A percentile compares a stretch with the other conserved stretches of the same genome.
phyloP scores from a whole-genome alignment of 2,888 invertebrate species.

The Diarsia brunnea region DNA sequence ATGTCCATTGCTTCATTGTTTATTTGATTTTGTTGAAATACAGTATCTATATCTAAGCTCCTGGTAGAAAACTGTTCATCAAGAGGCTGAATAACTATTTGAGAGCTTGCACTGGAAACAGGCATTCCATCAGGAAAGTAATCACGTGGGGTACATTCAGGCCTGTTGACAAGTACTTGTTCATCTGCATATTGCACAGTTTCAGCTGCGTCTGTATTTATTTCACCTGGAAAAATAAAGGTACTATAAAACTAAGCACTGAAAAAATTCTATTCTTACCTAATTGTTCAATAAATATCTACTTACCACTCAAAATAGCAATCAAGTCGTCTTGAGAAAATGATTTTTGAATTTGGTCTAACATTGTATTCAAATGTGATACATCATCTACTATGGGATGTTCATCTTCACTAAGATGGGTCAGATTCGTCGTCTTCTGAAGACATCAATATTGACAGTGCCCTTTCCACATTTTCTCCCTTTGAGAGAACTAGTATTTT shows the following conservation, averaged over 20 bases:
- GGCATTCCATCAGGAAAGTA: too few species aligned
- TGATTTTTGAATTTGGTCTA: constrained; percentile 32
- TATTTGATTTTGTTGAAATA: too few species aligned
- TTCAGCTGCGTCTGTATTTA: constrained; percentile 31
- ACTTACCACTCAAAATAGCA: constrained; percentile 30
- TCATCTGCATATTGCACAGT: constrained; percentile 34
- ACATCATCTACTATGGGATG: constrained; percentile 28
- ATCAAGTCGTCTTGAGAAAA: constrained; percentile 29
- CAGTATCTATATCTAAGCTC: too few species aligned
- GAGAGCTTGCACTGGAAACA: too few species aligned
- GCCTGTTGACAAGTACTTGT: constrained; percentile 30
- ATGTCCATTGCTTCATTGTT: too few species aligned
- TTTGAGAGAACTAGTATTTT: constrained; percentile 29
- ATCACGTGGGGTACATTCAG: too few species aligned
- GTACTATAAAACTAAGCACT: constrained; percentile 28
- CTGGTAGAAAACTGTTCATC: too few species aligned
- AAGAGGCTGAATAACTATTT: too few species aligned
- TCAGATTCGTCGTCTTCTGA: constrained; percentile 25
- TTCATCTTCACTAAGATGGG: constrained; percentile 29
- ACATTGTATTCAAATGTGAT: constrained; percentile 26
- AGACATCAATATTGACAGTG: constrained; percentile 28
- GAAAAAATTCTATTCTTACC: constrained; percentile 30
- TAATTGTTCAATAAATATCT: constrained; percentile 26
- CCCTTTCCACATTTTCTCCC: constrained; percentile 18
- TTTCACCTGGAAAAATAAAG: constrained; percentile 30